These are phyloP conservation scores for Seriola quinqueradiata DNA, from an alignment of 2,113 vertebrate species.

Conservation along the genomic window DNA sequence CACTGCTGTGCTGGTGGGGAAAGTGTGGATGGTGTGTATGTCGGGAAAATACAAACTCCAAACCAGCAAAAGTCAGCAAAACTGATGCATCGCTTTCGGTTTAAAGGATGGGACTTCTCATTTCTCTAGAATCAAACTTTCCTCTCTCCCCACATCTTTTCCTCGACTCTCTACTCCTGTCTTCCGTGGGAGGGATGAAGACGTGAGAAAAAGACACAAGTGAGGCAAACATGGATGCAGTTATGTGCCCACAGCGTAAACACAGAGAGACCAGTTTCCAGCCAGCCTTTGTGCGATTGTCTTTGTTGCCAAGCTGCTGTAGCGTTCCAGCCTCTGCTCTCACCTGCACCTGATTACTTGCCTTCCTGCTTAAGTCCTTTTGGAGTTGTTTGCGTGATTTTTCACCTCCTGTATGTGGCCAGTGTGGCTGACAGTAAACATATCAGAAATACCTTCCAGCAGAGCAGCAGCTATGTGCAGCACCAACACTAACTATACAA, in stretches of 20 bases:
- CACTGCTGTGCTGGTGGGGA: no score
- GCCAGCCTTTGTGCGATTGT: not conserved
- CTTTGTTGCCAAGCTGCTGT: constrained; percentile 16
- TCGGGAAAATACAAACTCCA: no score
- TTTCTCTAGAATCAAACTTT: not conserved
- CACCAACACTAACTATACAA: not conserved
- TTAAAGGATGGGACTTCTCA: no score
- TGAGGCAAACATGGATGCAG: not conserved
- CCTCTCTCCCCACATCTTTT: not conserved
- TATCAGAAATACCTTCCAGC: not conserved
- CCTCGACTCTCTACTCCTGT: not conserved
- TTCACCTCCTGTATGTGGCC: not conserved
- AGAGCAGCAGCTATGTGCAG: not conserved
- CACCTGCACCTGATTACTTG: constrained; percentile 52
- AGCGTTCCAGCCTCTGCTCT: not conserved
- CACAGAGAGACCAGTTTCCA: constrained; percentile 5
- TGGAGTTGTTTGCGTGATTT: not conserved
- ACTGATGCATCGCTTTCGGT: no score
- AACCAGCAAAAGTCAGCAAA: not conserved
- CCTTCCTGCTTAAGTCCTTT: constrained; percentile 18
- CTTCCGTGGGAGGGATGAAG: not conserved
- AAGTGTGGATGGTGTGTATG: no score
- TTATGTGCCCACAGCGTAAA: constrained; percentile 9
- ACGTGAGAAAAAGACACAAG: not conserved
- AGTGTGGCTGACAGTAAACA: not conserved